Base-by-base conservation (phyloP, 2,797 vertebrate genomes). In the Coluber constrictor region DNA sequence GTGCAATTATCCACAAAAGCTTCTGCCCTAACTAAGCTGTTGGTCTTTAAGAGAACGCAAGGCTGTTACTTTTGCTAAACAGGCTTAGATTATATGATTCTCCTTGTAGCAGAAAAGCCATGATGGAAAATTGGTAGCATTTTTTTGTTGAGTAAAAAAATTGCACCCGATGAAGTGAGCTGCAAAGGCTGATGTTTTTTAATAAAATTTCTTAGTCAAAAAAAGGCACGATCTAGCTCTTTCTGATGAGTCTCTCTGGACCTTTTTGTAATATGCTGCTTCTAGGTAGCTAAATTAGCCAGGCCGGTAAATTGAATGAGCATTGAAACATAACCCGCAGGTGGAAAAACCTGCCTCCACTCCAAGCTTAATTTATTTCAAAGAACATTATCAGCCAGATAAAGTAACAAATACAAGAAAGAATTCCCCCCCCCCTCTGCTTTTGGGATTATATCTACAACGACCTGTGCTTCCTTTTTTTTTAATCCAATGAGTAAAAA, bases 371-470 rank as follows among this genome's bases (percentile, higher is more conserved):
- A 51, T 93, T 93, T 88, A 79, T 95, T 90, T 88, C n/a, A 56
- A n/a, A 63, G 16, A 15, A 32, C 88, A 92, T 90, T 51, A 94
- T 87, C n/a, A 88, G 10, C 11, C 6, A 86, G 15, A 88, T 94
- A 1, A 92, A 13, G 16, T 32, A 60, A 87, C 7, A 94, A 5
- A 93, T 54, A 16, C 87, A 13, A 61, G 3, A 8, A 56, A 56
- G 90, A 61, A 47, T 57, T 83, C 0, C 0, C 1, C 0, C 0
- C 0, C 1, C 0, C 0, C 79, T 9, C 29, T 59, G 59, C 6
- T 92, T 3, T 1, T 54, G 87, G 5, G 0, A 94, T 29, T 29
- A 95, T 57, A 91, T 0, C 90, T 59, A 88, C 90, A 93, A 83
- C 27, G 92, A 47, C 10, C 86, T 56, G 63, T 7, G 6, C 20